Percentiles rank a stretch among this genome's conserved stretches.
These are phyloP conservation scores for Ciona savignyi DNA, from an alignment of 23 tunicate genomes.

Conservation along the genomic window DNA sequence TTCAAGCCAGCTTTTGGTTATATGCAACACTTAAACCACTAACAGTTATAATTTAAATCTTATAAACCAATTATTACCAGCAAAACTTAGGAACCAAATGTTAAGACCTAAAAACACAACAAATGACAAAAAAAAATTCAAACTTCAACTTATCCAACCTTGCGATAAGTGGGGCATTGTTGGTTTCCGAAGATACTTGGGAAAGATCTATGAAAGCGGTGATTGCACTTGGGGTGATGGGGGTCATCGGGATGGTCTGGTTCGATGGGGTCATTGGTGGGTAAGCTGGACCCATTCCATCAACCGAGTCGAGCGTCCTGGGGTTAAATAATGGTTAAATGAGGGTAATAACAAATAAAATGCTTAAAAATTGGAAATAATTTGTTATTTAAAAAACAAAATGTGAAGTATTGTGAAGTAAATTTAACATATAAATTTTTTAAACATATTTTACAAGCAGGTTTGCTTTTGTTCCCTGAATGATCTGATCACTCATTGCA, in stretches of 20 bases:
- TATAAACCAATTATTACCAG: too few relatives aligned
- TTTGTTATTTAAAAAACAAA: background rate
- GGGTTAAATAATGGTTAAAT: constrained; percentile 1
- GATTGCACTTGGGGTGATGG: constrained; percentile 63
- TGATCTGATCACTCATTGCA: too few relatives aligned
- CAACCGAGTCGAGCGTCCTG: constrained; percentile 43
- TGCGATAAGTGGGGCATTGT: constrained; percentile 23
- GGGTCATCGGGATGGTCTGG: constrained; percentile 40
- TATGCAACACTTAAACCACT: too few relatives aligned
- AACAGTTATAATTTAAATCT: too few relatives aligned
- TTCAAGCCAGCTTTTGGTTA: too few relatives aligned
- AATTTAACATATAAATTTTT: background rate
- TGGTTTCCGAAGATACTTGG: constrained; percentile 38
- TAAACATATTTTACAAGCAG: too few relatives aligned
- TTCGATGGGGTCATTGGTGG: constrained; percentile 33
- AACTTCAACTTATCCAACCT: constrained; percentile 18
- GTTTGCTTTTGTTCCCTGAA: too few relatives aligned
- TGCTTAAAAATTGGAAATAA: background rate
- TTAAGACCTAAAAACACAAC: too few relatives aligned
- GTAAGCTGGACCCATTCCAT: constrained; percentile 15
- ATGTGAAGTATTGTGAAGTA: background rate
- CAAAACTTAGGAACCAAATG: too few relatives aligned
- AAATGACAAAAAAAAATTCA: too few relatives aligned
- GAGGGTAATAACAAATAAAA: background rate
- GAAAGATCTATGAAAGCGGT: constrained; percentile 49